Percentiles rank a stretch among this genome's conserved stretches.
Conservation (phyloP, 2,797 vertebrate species). For the Clamator glandarius region DNA sequence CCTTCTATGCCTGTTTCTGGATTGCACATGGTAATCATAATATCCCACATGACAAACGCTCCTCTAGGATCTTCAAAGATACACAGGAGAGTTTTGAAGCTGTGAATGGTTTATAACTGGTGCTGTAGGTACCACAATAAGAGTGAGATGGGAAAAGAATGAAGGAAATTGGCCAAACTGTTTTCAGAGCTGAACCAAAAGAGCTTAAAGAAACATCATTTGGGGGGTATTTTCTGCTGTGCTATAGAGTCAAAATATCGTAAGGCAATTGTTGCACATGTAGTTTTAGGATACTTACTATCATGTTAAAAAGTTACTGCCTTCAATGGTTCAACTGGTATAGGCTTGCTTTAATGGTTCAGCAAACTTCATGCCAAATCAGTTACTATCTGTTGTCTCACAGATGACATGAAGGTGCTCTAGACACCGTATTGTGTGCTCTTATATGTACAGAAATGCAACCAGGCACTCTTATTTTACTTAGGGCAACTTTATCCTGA, state of each 20-base stretch:
- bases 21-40: rapidly evolving
- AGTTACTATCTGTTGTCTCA: background rate
- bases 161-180: background rate
- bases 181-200: background rate
- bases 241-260: background rate
- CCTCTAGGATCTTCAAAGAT: background rate
- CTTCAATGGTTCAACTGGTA: background rate
- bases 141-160: background rate
- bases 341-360: background rate
- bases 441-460: background rate
- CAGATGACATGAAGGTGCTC: background rate
- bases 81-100: background rate
- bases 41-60: background rate
- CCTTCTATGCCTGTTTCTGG: background rate
- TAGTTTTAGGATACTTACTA: background rate
- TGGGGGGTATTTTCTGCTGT: background rate
- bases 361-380: background rate
- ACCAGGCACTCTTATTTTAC: background rate
- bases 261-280: background rate
- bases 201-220: background rate
- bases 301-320: background rate
- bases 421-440: background rate
- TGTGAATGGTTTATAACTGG: background rate
- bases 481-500: background rate
- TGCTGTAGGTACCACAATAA: background rate